Evolutionary conservation across 2,113 vertebrate species (phyloP), one percentile per base, ranked within the genome.

Genomic region (Podiceps cristatus): DNA sequence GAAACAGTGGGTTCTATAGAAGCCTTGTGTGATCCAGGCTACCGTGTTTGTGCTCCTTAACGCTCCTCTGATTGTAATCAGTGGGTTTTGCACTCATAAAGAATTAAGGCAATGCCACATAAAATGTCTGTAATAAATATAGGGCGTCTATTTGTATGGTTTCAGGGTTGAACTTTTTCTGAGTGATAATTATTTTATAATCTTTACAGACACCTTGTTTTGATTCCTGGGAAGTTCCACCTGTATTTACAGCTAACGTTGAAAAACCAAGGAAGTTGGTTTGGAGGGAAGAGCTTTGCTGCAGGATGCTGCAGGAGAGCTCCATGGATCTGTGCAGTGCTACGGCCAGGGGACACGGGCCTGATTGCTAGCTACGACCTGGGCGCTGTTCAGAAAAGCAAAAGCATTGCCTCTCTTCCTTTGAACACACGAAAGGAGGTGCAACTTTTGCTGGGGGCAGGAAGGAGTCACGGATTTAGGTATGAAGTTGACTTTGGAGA

Each of bases 41-140:
- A 78, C 40, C 0, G 0, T 56, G 29, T 72, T 49, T 40, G 9
- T 67, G 3, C 18, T 85, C 40, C 56, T 67, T 10, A 18, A 40
- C 1, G 2, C 69, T 78, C 29, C 68, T 80, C 63, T 50, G n/a
- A 11, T 56, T 37, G 22, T 24, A 18, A 20, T 60, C 62, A 13
- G 33, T 58, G 69, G 33, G 45, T 5, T 93, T 72, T 90, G 42
- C n/a, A 42, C 8, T 53, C 10, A 0, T 7, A 7, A 80, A 29
- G 71, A 50, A 29, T 29, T 37, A 59, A 24, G 40, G 11, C 44
- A 82, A 4, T 23, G 50, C 24, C 78, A 18, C 1, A 0, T 50
- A n/a, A 49, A 31, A 37, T 3, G 3, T 18, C 24, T 53, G 0
- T 18, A 29, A 49, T 68, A 62, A 82, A 33, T 12, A 6, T 0